A percentile compares a stretch with the other conserved stretches of the same genome.
phyloP scores from a whole-genome alignment of 2,113 vertebrate species.

The Sitta europaea region DNA sequence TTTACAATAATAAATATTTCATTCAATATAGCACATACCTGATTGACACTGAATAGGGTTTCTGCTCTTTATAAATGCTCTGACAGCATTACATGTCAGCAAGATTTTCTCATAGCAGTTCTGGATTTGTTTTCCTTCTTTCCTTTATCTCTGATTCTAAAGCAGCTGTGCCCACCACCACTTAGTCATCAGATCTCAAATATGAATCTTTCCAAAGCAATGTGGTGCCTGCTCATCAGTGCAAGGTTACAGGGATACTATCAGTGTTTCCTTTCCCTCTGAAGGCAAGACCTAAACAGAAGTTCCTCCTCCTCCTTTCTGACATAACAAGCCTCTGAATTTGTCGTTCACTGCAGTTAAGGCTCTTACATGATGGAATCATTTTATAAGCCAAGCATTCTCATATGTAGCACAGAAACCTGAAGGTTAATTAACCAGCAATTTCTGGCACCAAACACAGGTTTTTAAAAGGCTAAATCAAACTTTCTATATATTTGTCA shows the following conservation, averaged over 20 bases:
- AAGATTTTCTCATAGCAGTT: slow-evolving; percentile 42
- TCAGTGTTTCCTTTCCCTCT: slow-evolving; percentile 56
- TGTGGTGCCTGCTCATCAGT: slow-evolving; percentile 42
- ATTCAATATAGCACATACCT: slow-evolving; percentile 60
- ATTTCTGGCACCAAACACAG: not conserved
- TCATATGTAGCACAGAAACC: not conserved
- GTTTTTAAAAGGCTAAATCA: slow-evolving; percentile 12
- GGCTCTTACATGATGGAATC: slow-evolving; percentile 16
- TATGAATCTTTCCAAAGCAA: slow-evolving; percentile 43
- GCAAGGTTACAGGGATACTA: slow-evolving; percentile 52
- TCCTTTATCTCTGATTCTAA: slow-evolving; percentile 48
- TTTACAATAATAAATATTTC: slow-evolving; percentile 19
- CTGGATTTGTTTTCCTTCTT: slow-evolving; percentile 53
- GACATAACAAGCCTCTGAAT: slow-evolving; percentile 67
- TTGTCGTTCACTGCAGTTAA: slow-evolving; percentile 52
- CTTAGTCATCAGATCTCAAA: slow-evolving; percentile 49
- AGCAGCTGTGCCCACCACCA: slow-evolving; percentile 56
- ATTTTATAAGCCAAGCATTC: slow-evolving; percentile 14
- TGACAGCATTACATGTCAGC: slow-evolving; percentile 47
- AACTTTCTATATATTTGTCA: not conserved
- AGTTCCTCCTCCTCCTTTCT: slow-evolving; percentile 72
- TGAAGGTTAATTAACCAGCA: slow-evolving; percentile 10
- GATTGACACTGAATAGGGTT: slow-evolving; percentile 41
- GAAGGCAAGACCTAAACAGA: slow-evolving; percentile 62
- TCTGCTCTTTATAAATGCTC: slow-evolving; percentile 42